Percentiles rank a stretch among this genome's conserved stretches.
Evolutionary conservation across 2,888 invertebrate genomes (phyloP).

Genomic region (Micropterix aruncella): DNA sequence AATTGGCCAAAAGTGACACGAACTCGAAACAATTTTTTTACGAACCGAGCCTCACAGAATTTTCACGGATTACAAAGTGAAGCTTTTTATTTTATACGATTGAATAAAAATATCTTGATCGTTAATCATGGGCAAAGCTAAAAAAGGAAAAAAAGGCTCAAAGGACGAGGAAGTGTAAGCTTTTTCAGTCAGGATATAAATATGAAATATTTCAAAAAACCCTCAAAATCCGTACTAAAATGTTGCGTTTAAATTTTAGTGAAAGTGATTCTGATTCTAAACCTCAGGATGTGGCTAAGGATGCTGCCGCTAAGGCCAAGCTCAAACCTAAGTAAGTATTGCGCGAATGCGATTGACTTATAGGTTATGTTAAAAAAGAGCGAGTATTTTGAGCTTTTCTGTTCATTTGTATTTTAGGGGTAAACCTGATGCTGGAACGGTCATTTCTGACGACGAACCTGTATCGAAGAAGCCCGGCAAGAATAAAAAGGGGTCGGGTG

Average conservation of each 20-base stretch:
- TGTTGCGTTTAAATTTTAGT: conserved; percentile 28
- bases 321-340: conserved; percentile 16
- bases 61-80: no score
- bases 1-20: no score
- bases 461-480: conserved; percentile 28
- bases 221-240: background rate
- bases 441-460: conserved; percentile 31
- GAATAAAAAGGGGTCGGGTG: conserved; percentile 29
- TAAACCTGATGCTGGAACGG: conserved; percentile 26
- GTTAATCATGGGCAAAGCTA: conserved; percentile 60
- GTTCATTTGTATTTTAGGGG: conserved; percentile 2
- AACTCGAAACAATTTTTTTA: no score
- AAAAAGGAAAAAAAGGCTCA: conserved; percentile 67
- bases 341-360: conserved; percentile 22
- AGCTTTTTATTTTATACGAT: no score
- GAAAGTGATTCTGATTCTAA: conserved; percentile 45
- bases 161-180: conserved; percentile 62
- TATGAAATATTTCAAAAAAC: background rate
- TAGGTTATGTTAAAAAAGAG: conserved; percentile 3
- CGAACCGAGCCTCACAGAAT: no score
- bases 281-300: conserved; percentile 26
- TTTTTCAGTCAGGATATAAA: conserved; percentile 4
- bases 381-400: conserved; percentile 1
- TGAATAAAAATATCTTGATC: no score
- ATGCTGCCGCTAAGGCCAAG: conserved; percentile 24